Percentiles rank a stretch among this genome's conserved stretches.
These are phyloP conservation scores for Crematogaster levior DNA, from an alignment of 2,888 invertebrate genomes.

Conservation along the genomic window DNA sequence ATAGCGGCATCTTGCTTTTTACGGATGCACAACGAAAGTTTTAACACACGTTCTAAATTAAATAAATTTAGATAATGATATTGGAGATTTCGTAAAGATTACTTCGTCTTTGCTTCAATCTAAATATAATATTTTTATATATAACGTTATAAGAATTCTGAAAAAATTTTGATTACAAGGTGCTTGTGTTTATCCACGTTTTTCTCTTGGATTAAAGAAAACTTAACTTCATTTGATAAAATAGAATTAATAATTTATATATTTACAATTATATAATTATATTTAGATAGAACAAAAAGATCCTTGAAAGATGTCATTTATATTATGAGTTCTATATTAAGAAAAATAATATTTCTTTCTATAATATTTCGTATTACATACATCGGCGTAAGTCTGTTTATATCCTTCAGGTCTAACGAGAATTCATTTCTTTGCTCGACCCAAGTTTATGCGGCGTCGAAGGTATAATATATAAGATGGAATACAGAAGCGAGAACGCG, in stretches of 20 bases:
- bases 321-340: not conserved
- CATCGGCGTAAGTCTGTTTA: not conserved
- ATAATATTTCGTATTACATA: not conserved
- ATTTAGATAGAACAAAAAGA: not conserved
- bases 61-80: slow-evolving; percentile 1
- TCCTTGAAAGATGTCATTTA: not conserved
- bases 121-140: not conserved
- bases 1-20: slow-evolving; percentile 23
- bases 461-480: slow-evolving; percentile 35
- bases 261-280: too few relatives aligned
- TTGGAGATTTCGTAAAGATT: not conserved
- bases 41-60: slow-evolving; percentile 7
- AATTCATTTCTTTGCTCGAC: slow-evolving; percentile 19
- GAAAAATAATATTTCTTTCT: not conserved
- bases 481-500: slow-evolving; percentile 49
- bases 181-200: not conserved
- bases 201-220: not conserved
- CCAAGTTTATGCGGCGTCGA: slow-evolving; percentile 54
- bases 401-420: slow-evolving; percentile 25
- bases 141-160: not conserved
- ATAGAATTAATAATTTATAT: not conserved
- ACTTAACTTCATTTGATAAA: not conserved
- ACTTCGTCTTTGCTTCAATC: not conserved
- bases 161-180: not conserved
- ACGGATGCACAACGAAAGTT: slow-evolving; percentile 8